These are phyloP conservation scores for Plagodis dolabraria DNA, from an alignment of 2,888 invertebrate genomes.

Conservation along the genomic window DNA sequence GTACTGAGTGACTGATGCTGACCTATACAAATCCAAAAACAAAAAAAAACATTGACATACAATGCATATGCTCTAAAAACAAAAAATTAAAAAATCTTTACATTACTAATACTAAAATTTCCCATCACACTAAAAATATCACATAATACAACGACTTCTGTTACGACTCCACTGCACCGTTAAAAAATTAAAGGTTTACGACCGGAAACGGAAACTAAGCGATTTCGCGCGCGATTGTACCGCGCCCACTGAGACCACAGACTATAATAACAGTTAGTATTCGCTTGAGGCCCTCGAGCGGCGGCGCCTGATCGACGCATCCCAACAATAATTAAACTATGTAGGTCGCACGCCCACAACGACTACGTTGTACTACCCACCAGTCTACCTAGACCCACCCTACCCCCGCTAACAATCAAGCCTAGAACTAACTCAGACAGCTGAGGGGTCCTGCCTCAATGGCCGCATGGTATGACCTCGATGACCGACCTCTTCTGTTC, in stretches of 20 bases:
- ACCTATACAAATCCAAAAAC: too few species aligned
- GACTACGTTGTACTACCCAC: constrained; percentile 61
- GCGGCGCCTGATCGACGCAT: constrained; percentile 78
- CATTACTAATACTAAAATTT: too few species aligned
- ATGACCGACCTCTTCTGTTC: constrained; percentile 63
- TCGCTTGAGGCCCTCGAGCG: constrained; percentile 16
- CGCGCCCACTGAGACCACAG: constrained; percentile 66
- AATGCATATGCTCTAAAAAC: too few species aligned
- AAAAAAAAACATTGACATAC: too few species aligned
- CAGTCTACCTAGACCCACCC: constrained; percentile 53
- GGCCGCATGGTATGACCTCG: constrained; percentile 62
- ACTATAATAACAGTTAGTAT: not conserved
- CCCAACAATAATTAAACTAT: constrained; percentile 79
- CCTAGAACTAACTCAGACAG: constrained; percentile 29
- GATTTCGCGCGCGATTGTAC: constrained; percentile 54
- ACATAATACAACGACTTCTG: not conserved
- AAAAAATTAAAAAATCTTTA: too few species aligned
- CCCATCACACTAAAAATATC: too few species aligned
- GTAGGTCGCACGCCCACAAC: constrained; percentile 81
- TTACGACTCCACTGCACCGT: constrained; percentile 15
- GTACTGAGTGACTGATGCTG: too few species aligned
- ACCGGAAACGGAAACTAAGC: constrained; percentile 20
- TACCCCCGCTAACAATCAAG: constrained; percentile 57
- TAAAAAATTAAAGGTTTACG: constrained; percentile 21
- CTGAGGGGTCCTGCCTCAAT: constrained; percentile 49